Evolutionary conservation across 2,113 vertebrate genomes (phyloP), one percentile per base, ranked within the genome.

Genomic region (Hippoglossus stenolepis): DNA sequence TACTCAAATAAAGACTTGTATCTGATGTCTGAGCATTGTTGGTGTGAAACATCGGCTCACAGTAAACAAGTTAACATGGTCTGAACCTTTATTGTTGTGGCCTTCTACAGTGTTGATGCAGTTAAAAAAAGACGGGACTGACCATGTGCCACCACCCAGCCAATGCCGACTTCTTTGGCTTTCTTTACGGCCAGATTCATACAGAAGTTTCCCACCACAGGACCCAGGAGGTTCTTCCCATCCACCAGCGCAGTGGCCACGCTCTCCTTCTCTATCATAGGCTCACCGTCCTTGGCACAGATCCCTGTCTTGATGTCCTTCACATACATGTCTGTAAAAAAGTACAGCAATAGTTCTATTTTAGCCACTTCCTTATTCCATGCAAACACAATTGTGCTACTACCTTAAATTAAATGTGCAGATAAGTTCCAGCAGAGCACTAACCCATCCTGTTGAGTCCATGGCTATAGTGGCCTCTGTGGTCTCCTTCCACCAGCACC

Each of bases 141-240:
- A 92, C 95, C 92, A 0, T 80, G 85, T 18, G 95, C 94, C 45
- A 94, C 92, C 74, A 95, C 94, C 94, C 94, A 95, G 86, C 94
- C 94, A 6, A 95, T 90, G 60, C 95, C 94, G 1, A 78, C 88
- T 0, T 94, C 78, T 65, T 77, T 91, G 62, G 94, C 95, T 80
- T 95, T 95, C 73, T 90, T 89, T 9, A 95, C 88, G 67, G 95
- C 94, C 81, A 95, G 80, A 38, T 88, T 76, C 94, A 95, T 95
- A 85, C 94, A 95, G 90, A 91, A 95, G 86, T 94, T 95, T 43
- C 94, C 95, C 64, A 95, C 94, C 73, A 95, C 94, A 0, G 95
- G 94, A 2, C 95, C 95, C 70, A 95, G 84, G 14, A 95, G 86
- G 85, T 95, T 95, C 31, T 56, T 89, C 54, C 94, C 95, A 21